Percentiles rank a stretch among this genome's conserved stretches.
Evolutionary conservation across 2,888 invertebrate genomes (phyloP).

Genomic region (Sarcophaga caerulescens): DNA sequence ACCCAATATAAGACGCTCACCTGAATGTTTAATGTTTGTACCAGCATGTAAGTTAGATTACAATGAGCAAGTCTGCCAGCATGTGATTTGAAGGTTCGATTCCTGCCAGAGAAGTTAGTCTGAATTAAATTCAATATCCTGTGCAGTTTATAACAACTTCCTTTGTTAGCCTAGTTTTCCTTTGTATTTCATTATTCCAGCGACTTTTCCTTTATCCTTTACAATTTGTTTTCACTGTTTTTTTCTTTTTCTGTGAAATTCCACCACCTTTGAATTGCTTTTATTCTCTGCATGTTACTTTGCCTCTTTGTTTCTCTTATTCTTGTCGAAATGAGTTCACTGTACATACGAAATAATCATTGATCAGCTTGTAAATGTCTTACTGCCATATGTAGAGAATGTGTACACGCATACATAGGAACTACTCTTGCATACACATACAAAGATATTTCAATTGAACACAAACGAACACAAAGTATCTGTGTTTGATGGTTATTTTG

Average conservation of each 20-base stretch:
- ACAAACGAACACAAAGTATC: neutral
- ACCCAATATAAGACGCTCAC: too few relatives aligned
- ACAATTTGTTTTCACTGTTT: neutral
- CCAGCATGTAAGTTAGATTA: too few relatives aligned
- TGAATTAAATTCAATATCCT: too few relatives aligned
- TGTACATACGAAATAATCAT: slow-evolving; percentile 33
- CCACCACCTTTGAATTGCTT: neutral
- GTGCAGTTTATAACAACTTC: too few relatives aligned
- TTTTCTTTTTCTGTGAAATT: neutral
- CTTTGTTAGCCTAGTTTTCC: too few relatives aligned
- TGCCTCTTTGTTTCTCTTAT: neutral
- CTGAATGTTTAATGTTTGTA: too few relatives aligned
- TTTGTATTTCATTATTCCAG: too few relatives aligned
- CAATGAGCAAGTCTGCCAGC: too few relatives aligned
- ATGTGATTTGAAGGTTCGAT: too few relatives aligned
- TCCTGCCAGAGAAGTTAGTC: too few relatives aligned
- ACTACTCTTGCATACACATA: neutral
- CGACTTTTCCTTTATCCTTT: neutral
- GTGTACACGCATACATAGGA: neutral
- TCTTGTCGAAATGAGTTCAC: slow-evolving; percentile 31
- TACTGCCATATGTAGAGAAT: slow-evolving; percentile 20
- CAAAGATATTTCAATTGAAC: neutral
- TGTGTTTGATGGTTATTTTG: neutral
- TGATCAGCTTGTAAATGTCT: slow-evolving; percentile 26
- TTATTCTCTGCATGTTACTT: neutral